Conservation (phyloP, 2,113 vertebrate species). For the Eubucco bourcierii region DNA sequence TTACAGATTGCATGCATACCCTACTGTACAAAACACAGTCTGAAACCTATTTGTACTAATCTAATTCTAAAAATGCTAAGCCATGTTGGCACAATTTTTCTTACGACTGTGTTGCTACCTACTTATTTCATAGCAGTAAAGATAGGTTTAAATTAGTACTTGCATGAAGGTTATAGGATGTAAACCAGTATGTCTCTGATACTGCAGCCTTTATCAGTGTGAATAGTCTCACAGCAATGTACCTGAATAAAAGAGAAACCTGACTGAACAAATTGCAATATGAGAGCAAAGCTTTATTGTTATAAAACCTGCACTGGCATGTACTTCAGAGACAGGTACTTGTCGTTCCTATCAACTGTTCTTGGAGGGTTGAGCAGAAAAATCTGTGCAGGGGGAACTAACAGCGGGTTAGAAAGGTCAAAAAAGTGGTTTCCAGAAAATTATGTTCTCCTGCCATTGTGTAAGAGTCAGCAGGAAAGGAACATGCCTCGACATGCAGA, state of each 20-base stretch:
- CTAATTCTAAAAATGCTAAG: background rate
- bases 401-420: background rate
- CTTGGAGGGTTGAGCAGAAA: background rate
- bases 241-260: background rate
- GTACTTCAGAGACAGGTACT: background rate
- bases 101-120: background rate
- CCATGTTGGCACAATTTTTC: background rate
- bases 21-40: background rate
- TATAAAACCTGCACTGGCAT: background rate
- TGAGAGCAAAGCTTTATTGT: background rate
- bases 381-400: background rate
- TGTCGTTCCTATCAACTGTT: background rate
- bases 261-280: background rate
- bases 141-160: background rate
- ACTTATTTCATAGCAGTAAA: background rate
- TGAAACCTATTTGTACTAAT: background rate
- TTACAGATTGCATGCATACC: background rate
- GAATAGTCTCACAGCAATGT: background rate
- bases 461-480: background rate
- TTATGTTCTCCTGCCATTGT: background rate
- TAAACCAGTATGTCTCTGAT: background rate
- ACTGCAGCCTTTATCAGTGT: background rate
- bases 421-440: background rate
- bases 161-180: background rate
- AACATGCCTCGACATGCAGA: slow-evolving; percentile 11